phyloP scores from a whole-genome alignment of 2,113 vertebrate genomes.

The Chloropsis cyanopogon region DNA sequence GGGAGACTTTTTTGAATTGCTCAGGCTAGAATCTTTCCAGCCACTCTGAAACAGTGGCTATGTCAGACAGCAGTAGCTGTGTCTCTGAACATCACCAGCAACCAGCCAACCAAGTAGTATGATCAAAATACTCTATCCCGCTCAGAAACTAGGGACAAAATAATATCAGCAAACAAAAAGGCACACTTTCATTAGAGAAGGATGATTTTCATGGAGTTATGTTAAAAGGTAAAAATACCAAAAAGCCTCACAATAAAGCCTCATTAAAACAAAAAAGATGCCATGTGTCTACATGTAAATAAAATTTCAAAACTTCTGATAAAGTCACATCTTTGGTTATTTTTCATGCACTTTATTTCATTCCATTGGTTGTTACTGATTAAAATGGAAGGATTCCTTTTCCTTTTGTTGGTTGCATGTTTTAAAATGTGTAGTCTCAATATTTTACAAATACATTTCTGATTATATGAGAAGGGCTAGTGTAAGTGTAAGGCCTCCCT shows the following conservation, averaged over 20 bases:
- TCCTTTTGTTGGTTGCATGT: neutral
- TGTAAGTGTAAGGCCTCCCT: slow-evolving; percentile 30
- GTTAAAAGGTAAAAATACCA: neutral
- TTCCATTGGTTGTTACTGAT: neutral
- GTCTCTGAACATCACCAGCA: neutral
- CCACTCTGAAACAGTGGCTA: neutral
- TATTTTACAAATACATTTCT: slow-evolving; percentile 22
- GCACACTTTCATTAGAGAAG: neutral
- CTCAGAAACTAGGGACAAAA: neutral
- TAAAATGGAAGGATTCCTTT: neutral
- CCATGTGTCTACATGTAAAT: fast-evolving
- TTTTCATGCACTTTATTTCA: neutral
- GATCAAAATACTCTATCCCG: neutral
- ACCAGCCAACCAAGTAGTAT: neutral
- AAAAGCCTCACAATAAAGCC: neutral
- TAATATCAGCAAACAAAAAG: neutral
- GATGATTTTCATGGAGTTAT: neutral
- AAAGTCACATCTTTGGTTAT: neutral
- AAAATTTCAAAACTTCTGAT: neutral
- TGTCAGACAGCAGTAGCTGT: neutral
- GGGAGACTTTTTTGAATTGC: neutral
- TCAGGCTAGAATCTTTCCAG: neutral
- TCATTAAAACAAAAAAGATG: neutral
- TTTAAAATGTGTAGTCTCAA: neutral
- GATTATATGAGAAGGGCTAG: slow-evolving; percentile 23